These are phyloP conservation scores for Leucopsar rothschildi DNA, from an alignment of 2,113 vertebrate genomes.

Conservation along the genomic window DNA sequence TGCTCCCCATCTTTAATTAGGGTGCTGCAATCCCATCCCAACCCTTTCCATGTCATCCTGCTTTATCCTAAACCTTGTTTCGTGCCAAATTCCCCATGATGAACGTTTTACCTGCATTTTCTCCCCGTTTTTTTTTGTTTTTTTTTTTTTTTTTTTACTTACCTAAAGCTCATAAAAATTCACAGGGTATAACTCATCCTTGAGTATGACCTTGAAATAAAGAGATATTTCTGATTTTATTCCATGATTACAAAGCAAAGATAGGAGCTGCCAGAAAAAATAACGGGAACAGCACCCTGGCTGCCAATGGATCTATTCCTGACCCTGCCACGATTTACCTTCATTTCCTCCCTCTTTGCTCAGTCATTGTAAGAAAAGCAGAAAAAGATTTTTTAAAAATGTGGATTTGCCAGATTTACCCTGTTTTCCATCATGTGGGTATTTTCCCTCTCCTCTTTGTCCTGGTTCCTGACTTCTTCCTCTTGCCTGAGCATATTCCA, in stretches of 20 bases:
- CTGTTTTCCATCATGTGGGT: fast-evolving
- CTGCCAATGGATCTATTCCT: not conserved
- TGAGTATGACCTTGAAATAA: not conserved
- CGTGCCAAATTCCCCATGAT: not conserved
- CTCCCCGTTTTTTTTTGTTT: not conserved
- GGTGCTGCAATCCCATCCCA: not conserved
- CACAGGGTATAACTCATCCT: not conserved
- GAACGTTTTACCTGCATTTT: not conserved
- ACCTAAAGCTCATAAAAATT: not conserved
- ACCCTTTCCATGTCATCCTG: not conserved
- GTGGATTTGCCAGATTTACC: not conserved
- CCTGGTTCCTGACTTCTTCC: not conserved
- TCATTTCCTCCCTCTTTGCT: not conserved
- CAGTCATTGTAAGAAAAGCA: not conserved
- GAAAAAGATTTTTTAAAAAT: not conserved
- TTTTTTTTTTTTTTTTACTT: no score
- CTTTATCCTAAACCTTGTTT: not conserved
- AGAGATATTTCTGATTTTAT: not conserved
- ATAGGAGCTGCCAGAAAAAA: not conserved
- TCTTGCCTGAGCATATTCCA: not conserved
- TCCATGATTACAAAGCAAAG: not conserved
- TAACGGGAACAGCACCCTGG: not conserved
- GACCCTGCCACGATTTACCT: not conserved
- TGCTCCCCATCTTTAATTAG: not conserved
- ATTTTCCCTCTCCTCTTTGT: not conserved